These are phyloP conservation scores for Podabrus alpinus DNA, from an alignment of 2,888 invertebrate species.

Conservation along the genomic window DNA sequence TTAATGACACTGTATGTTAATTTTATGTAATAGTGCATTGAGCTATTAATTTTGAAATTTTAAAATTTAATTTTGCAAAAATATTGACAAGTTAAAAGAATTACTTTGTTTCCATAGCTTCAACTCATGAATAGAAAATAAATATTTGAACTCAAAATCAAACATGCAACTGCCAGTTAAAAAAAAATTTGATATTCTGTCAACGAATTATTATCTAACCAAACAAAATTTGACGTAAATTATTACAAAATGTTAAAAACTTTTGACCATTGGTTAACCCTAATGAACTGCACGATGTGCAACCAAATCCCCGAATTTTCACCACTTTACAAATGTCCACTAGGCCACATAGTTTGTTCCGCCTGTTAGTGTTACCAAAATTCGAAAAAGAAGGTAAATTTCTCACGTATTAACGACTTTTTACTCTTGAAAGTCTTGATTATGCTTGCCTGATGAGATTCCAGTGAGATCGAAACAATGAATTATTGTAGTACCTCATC, in stretches of 20 bases:
- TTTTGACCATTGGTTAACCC: slow-evolving; percentile 42
- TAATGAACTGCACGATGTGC: slow-evolving; percentile 47
- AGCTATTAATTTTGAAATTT: too few relatives aligned
- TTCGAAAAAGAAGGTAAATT: slow-evolving; percentile 41
- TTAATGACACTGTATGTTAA: too few relatives aligned
- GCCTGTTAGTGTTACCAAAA: slow-evolving; percentile 45
- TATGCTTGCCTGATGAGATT: too few relatives aligned
- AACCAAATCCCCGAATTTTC: slow-evolving; percentile 44
- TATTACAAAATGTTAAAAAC: neutral
- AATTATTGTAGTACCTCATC: too few relatives aligned
- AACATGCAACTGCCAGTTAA: neutral
- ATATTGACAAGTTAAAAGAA: too few relatives aligned
- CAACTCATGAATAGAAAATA: too few relatives aligned
- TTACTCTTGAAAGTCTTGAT: too few relatives aligned
- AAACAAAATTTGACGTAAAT: neutral
- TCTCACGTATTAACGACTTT: too few relatives aligned
- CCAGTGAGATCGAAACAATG: too few relatives aligned
- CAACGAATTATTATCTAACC: neutral
- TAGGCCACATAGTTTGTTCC: slow-evolving; percentile 47
- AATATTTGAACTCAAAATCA: neutral
- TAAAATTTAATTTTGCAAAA: too few relatives aligned
- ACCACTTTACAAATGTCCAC: slow-evolving; percentile 47
- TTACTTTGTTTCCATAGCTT: too few relatives aligned
- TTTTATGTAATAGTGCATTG: too few relatives aligned
- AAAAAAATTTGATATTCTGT: neutral